A percentile compares a stretch with the other conserved stretches of the same genome.
Evolutionary conservation across 2,113 vertebrate genomes (phyloP).

Genomic region (Sander lucioperca): DNA sequence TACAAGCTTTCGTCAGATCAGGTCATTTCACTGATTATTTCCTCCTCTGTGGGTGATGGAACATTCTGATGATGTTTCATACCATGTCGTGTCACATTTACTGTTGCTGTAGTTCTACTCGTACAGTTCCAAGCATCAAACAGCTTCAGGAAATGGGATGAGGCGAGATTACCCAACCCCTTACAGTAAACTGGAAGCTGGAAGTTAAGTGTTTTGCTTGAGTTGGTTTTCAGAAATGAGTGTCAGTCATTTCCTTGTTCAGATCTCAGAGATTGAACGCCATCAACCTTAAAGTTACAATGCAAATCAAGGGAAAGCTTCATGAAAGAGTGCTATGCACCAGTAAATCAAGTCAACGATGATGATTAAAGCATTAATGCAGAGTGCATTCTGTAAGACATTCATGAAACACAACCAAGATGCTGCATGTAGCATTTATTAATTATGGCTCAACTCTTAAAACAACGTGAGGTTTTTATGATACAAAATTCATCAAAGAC

Average conservation of each 20-base stretch:
- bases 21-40: background rate
- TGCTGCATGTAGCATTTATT: constrained; percentile 7
- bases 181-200: background rate
- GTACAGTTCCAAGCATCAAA: too few relatives aligned
- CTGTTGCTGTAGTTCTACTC: too few relatives aligned
- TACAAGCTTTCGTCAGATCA: background rate
- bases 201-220: background rate
- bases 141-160: too few relatives aligned
- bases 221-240: background rate
- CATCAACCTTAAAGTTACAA: background rate
- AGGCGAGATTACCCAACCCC: too few relatives aligned
- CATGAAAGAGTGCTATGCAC: background rate
- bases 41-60: background rate
- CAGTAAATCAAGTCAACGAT: background rate
- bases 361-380: background rate
- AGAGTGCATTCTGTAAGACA: constrained; percentile 17
- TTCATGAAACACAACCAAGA: constrained; percentile 4
- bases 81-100: background rate
- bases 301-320: background rate
- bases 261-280: background rate
- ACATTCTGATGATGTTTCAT: background rate
- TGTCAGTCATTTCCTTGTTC: background rate
- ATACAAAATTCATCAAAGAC: background rate
- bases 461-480: background rate
- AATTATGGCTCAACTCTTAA: background rate